A percentile compares a stretch with the other conserved stretches of the same genome.
These are phyloP conservation scores for Notodonta ziczac DNA, from an alignment of 2,888 invertebrate species.

Conservation along the genomic window DNA sequence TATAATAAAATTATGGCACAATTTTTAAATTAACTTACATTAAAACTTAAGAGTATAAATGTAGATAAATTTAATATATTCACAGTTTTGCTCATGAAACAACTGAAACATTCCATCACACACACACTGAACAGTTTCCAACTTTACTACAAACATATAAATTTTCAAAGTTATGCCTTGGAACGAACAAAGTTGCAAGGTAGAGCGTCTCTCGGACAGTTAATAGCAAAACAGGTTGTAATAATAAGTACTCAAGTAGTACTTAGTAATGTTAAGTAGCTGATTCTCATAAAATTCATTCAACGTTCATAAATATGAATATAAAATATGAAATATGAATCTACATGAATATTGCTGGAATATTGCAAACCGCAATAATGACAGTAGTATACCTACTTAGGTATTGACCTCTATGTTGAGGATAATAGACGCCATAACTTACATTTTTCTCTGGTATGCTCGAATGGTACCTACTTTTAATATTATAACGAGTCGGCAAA, in stretches of 20 bases:
- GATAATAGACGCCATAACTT: neutral
- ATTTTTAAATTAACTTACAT: too few relatives aligned
- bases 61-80: too few relatives aligned
- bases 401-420: neutral
- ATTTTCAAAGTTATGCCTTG: neutral
- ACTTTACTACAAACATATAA: neutral
- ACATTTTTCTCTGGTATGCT: neutral
- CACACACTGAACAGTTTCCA: neutral
- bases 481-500: too few relatives aligned
- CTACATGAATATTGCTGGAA: neutral
- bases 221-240: conserved; percentile 23
- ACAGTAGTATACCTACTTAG: neutral
- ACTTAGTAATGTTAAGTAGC: conserved; percentile 31
- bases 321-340: too few relatives aligned
- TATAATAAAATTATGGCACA: too few relatives aligned
- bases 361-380: neutral
- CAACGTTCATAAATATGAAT: conserved; percentile 27
- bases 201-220: neutral
- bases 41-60: too few relatives aligned
- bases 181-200: conserved; percentile 13
- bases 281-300: conserved; percentile 32
- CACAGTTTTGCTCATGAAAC: too few relatives aligned
- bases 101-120: too few relatives aligned
- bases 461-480: too few relatives aligned
- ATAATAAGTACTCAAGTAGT: conserved; percentile 15